phyloP scores from a whole-genome alignment of 30 jellyfish, hydroid and myxozoan genomes.

The Aurelia aurita region DNA sequence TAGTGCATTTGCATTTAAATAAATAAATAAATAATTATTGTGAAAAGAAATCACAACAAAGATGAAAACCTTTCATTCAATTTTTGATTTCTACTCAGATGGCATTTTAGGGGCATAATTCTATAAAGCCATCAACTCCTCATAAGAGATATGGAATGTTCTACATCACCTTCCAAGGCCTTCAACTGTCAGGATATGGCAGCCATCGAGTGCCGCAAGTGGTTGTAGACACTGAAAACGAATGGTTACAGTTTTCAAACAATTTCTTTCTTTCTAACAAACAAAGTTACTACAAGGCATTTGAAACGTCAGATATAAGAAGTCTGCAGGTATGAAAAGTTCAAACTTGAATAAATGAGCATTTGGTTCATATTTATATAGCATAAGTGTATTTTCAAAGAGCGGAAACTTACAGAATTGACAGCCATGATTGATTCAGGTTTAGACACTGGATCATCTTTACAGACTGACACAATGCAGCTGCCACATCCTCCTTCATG shows the following conservation, averaged over 20 bases:
- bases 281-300: too few relatives aligned
- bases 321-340: too few relatives aligned
- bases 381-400: not conserved
- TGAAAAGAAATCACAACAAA: too few relatives aligned
- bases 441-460: slow-evolving; percentile 43
- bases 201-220: slow-evolving; percentile 54
- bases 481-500: slow-evolving; percentile 83
- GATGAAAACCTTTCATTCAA: too few relatives aligned
- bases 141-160: too few relatives aligned
- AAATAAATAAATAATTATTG: too few relatives aligned
- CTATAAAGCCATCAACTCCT: too few relatives aligned
- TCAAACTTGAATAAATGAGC: too few relatives aligned
- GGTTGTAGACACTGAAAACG: slow-evolving; percentile 60
- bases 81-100: too few relatives aligned
- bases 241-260: not conserved
- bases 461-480: slow-evolving; percentile 60
- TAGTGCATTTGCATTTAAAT: too few relatives aligned
- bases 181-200: slow-evolving; percentile 55
- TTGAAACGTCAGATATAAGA: too few relatives aligned
- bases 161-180: slow-evolving; percentile 55
- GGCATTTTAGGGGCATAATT: too few relatives aligned
- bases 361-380: not conserved
- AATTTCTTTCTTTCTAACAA: not conserved
- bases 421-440: slow-evolving; percentile 66
- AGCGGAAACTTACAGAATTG: slow-evolving; percentile 55